Conservation (phyloP, 2,113 vertebrate species). For the Cryptoleucopteryx plumbea region DNA sequence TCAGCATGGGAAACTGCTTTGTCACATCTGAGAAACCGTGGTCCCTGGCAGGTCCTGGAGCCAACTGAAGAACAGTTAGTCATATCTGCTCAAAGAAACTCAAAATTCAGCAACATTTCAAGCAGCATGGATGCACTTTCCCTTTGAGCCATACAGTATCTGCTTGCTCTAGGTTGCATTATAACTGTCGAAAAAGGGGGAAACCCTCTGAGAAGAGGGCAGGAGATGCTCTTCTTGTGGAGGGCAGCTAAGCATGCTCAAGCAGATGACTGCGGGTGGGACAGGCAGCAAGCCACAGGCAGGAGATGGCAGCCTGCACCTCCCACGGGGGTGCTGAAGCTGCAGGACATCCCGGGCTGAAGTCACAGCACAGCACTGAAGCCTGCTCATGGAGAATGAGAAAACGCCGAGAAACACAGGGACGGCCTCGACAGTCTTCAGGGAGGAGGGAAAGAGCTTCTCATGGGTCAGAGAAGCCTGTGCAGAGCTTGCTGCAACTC, state of each 20-base stretch:
- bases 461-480: neutral
- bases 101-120: neutral
- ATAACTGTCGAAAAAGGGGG: neutral
- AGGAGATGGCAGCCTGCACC: neutral
- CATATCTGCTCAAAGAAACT: neutral
- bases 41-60: neutral
- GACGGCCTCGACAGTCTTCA: neutral
- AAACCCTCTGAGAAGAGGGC: neutral
- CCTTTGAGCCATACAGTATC: neutral
- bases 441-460: neutral
- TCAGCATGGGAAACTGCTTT: neutral
- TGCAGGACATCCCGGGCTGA: neutral
- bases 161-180: neutral
- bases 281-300: neutral
- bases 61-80: neutral
- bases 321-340: neutral
- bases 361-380: neutral
- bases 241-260: neutral
- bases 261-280: neutral
- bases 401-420: neutral
- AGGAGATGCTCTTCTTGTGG: neutral
- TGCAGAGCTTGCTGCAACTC: neutral
- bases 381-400: neutral
- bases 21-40: neutral
- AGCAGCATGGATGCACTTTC: neutral